These are phyloP conservation scores for Tetragonula clypearis DNA, from an alignment of 1,140 invertebrate species.

Conservation along the genomic window DNA sequence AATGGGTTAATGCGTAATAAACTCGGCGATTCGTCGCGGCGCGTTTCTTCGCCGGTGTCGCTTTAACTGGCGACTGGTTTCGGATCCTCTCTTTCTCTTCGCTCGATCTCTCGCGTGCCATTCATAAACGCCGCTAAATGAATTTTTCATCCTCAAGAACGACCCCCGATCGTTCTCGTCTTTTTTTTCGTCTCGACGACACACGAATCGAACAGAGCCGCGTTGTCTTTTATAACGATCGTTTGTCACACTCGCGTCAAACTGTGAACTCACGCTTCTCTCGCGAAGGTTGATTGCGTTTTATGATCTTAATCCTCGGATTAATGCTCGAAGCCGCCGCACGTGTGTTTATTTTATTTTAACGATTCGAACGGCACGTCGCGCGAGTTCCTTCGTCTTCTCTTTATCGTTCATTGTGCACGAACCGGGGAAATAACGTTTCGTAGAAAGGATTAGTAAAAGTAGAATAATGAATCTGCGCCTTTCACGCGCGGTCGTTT, in stretches of 20 bases:
- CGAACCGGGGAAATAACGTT: neutral
- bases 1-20: slow-evolving; percentile 67
- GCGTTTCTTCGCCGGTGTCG: slow-evolving; percentile 49
- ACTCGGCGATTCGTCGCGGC: slow-evolving; percentile 24
- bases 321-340: neutral
- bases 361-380: neutral
- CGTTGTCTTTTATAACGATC: neutral
- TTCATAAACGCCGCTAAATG: slow-evolving; percentile 64
- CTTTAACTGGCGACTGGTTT: slow-evolving; percentile 67
- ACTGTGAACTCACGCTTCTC: neutral
- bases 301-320: slow-evolving; percentile 41
- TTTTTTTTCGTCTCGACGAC: neutral
- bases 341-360: neutral
- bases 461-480: neutral
- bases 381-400: neutral
- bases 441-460: neutral
- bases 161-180: neutral
- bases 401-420: neutral
- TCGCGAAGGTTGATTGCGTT: slow-evolving; percentile 18
- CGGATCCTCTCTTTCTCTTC: slow-evolving; percentile 45
- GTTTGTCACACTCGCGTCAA: slow-evolving; percentile 1
- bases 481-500: neutral
- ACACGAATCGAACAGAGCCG: neutral
- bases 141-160: slow-evolving; percentile 40
- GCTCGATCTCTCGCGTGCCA: slow-evolving; percentile 25